Percentiles rank a stretch among this genome's conserved stretches.
These are phyloP conservation scores for Isoperla grammatica DNA, from an alignment of 2,888 invertebrate species.

Conservation along the genomic window DNA sequence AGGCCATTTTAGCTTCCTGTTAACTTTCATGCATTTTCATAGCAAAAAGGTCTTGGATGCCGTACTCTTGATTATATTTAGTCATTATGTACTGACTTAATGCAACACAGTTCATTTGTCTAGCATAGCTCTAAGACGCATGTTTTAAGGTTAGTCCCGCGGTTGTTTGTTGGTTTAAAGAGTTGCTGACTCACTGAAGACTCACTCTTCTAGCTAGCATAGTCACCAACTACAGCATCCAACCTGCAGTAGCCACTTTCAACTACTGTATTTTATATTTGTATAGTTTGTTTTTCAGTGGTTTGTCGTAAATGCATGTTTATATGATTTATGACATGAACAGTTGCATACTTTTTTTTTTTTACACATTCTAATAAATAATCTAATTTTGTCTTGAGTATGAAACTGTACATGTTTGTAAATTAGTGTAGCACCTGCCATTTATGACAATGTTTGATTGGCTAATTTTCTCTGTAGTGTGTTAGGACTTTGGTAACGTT, in stretches of 20 bases:
- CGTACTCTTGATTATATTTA: background rate
- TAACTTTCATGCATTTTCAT: too few relatives aligned
- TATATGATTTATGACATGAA: background rate
- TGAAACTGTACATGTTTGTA: too few relatives aligned
- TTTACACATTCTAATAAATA: too few relatives aligned
- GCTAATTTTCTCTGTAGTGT: too few relatives aligned
- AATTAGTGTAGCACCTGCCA: too few relatives aligned
- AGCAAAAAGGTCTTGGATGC: too few relatives aligned
- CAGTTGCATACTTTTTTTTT: too few relatives aligned
- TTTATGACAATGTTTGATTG: too few relatives aligned
- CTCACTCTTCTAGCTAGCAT: constrained; percentile 20
- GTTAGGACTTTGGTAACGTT: too few relatives aligned
- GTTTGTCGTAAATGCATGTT: constrained; percentile 2
- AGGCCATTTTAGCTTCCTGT: background rate
- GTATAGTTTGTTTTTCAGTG: background rate
- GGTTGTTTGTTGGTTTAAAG: background rate
- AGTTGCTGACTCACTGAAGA: background rate
- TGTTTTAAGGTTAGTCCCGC: constrained; percentile 1
- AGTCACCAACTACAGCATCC: constrained; percentile 3
- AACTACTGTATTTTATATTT: background rate
- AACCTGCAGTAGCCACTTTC: constrained; percentile 15
- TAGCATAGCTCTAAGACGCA: constrained; percentile 11
- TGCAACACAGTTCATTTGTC: constrained; percentile 14
- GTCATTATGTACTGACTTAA: background rate
- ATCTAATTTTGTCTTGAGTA: too few relatives aligned